A percentile compares a stretch with the other conserved stretches of the same genome.
These are phyloP conservation scores for Eupsilia transversa DNA, from an alignment of 2,888 invertebrate species.

Conservation along the genomic window DNA sequence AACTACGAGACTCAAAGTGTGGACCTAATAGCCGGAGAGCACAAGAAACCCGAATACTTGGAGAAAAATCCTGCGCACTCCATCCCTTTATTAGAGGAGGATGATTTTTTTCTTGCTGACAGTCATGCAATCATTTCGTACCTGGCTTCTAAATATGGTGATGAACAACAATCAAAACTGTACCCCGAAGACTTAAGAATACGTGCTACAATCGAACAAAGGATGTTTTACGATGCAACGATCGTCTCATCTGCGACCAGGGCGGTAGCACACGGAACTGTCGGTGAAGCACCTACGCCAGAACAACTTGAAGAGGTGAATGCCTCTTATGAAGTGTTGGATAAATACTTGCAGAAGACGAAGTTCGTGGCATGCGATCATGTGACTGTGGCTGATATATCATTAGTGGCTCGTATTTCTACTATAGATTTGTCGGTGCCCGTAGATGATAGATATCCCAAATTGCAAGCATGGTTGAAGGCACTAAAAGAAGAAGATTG, in stretches of 20 bases:
- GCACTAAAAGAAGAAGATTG: conserved; percentile 67
- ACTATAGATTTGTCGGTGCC: conserved; percentile 69
- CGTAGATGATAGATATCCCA: conserved; percentile 67
- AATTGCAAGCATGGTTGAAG: conserved; percentile 68
- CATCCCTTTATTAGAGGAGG: conserved; percentile 75
- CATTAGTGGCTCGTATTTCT: conserved; percentile 69
- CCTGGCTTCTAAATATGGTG: conserved; percentile 75
- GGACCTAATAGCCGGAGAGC: conserved; percentile 62
- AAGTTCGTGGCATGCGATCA: conserved; percentile 70
- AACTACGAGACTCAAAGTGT: conserved; percentile 68
- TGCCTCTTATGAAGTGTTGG: conserved; percentile 71
- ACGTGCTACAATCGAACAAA: conserved; percentile 72
- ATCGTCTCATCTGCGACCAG: conserved; percentile 12
- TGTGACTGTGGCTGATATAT: conserved; percentile 75
- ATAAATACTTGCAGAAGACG: conserved; percentile 72
- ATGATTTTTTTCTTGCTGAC: conserved; percentile 72
- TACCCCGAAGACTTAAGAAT: conserved; percentile 71
- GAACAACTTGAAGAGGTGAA: conserved; percentile 61
- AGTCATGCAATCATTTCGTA: conserved; percentile 77
- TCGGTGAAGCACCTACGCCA: conserved; percentile 25
- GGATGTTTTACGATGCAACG: conserved; percentile 69
- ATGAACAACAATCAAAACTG: conserved; percentile 66
- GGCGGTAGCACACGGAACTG: not conserved
- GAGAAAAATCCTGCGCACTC: conserved; percentile 74
- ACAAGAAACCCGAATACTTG: conserved; percentile 68